Evolutionary conservation across 2,888 invertebrate genomes (phyloP), one percentile per base, ranked within the genome.

Genomic region (Dysmachus trigonus): DNA sequence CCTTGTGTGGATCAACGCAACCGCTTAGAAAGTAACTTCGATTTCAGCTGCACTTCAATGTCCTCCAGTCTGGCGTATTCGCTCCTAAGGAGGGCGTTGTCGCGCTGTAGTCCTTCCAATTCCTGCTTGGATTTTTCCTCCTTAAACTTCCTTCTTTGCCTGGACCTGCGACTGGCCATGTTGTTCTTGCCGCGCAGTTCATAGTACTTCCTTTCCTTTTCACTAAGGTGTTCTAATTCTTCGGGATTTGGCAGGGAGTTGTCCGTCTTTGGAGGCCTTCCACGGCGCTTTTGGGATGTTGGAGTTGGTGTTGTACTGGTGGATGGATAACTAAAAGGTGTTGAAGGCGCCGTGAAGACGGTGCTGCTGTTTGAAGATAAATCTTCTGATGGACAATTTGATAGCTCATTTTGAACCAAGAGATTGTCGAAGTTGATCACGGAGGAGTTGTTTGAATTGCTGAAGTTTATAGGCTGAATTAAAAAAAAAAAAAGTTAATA

Each of bases 161-260:
- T 93, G 1, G 96, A 96, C 89, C 94, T 94, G 89, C 96, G 93
- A 71, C 96, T 96, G 72, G 96, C 96, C 91, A 96, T 96, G 90
- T 96, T 96, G 91, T 96, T 96, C 90, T 95, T 95, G 90, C 95
- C 95, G 86, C 96, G 92, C 88, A 95, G 93, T 89, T 95, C 95
- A 82, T 95, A 93, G 90, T 96, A 96, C 88, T 93, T 94, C 74
- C 91, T 90, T 88, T 93, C 94, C 51, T 92, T 91, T 87, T 92
- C 92, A 87, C 93, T 93, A 73, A 90, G 62, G 22, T 86, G n/a
- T 3, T 62, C 41, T 13, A 86, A 27, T 62, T 84, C 22, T 76
- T 86, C 82, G 72, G 86, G 87, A 47, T 87, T 87, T 41, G 88
- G 87, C 4, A 90, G 73, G 31, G 62, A 38, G 33, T 86, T 84